These are phyloP conservation scores for Melipona bicolor DNA, from an alignment of 2,888 invertebrate species.

Conservation along the genomic window DNA sequence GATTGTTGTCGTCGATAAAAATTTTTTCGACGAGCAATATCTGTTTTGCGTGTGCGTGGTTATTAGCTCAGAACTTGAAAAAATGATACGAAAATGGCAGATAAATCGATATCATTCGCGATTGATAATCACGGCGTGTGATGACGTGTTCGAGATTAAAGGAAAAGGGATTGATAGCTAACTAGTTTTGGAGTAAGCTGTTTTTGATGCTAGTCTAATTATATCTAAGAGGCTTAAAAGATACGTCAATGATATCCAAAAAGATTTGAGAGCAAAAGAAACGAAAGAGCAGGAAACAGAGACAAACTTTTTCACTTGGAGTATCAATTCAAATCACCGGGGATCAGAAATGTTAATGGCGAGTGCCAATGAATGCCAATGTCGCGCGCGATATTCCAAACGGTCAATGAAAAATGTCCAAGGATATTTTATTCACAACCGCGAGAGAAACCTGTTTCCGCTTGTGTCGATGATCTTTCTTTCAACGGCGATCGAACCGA, in stretches of 20 bases:
- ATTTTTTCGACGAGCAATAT: not conserved
- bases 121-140: constrained; percentile 49
- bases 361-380: not conserved
- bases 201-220: too few relatives aligned
- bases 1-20: constrained; percentile 18
- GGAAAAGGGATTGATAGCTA: not conserved
- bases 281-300: too few relatives aligned
- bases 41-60: not conserved
- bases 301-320: too few relatives aligned
- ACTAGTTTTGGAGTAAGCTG: not conserved
- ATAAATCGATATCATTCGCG: constrained; percentile 35
- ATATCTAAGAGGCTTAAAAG: too few relatives aligned
- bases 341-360: too few relatives aligned
- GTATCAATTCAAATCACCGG: too few relatives aligned
- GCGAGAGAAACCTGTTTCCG: not conserved
- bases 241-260: too few relatives aligned
- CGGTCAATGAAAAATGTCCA: not conserved
- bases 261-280: too few relatives aligned
- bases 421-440: not conserved
- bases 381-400: not conserved
- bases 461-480: constrained; percentile 55
- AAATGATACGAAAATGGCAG: not conserved
- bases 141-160: constrained; percentile 29
- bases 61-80: not conserved
- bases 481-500: constrained; percentile 68